These are phyloP conservation scores for Zelostemma sp. DNA, from an alignment of 1,140 invertebrate species.

Conservation along the genomic window DNA sequence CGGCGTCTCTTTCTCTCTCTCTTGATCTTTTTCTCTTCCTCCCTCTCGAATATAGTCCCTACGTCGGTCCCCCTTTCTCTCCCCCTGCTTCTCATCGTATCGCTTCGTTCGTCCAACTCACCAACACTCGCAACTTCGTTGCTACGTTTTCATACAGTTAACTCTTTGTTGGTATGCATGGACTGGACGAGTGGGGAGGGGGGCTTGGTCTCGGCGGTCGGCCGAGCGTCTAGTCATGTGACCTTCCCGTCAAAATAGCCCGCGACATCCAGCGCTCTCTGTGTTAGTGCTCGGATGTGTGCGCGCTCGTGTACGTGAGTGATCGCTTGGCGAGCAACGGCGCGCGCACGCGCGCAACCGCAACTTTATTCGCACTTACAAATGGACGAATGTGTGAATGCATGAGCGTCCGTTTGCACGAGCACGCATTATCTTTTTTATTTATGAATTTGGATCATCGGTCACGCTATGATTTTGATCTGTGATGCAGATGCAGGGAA, in stretches of 20 bases:
- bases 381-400: constrained; percentile 14
- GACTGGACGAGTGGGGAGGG: neutral
- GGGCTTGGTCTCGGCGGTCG: constrained; percentile 54
- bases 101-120: constrained; percentile 34
- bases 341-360: neutral
- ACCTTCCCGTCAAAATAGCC: constrained; percentile 84
- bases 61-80: constrained; percentile 53
- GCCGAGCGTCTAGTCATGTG: constrained; percentile 69
- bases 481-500: constrained; percentile 1
- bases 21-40: constrained; percentile 56
- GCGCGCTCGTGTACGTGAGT: constrained; percentile 2
- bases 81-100: constrained; percentile 24
- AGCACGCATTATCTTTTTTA: constrained; percentile 21
- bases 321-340: neutral
- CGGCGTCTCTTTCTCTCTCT: constrained; percentile 50
- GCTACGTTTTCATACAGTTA: neutral
- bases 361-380: constrained; percentile 6
- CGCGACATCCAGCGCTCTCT: constrained; percentile 68
- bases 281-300: constrained; percentile 16
- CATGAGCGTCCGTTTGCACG: neutral
- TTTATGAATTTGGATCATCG: constrained; percentile 36
- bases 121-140: constrained; percentile 5
- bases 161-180: neutral
- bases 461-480: constrained; percentile 23
- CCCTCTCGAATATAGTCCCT: too few species aligned